Percentiles rank a stretch among this genome's conserved stretches.
These are phyloP conservation scores for Plagodis dolabraria DNA, from an alignment of 2,888 invertebrate species.

Conservation along the genomic window DNA sequence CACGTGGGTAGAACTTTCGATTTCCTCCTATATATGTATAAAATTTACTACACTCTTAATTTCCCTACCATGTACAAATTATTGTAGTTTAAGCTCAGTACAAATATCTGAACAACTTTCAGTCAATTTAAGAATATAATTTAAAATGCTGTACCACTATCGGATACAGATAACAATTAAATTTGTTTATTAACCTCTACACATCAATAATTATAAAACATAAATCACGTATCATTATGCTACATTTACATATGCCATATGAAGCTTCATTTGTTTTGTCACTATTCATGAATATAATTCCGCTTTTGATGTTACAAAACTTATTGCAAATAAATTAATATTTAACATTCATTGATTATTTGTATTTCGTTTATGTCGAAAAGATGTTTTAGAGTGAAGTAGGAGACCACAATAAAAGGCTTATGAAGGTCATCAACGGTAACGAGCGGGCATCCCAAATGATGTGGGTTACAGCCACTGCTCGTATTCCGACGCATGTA, in stretches of 20 bases:
- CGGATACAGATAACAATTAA: constrained; percentile 27
- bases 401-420: constrained; percentile 60
- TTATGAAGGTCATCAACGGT: constrained; percentile 64
- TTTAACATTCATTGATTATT: constrained; percentile 24
- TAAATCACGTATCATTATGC: constrained; percentile 33
- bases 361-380: constrained; percentile 39
- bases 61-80: constrained; percentile 28
- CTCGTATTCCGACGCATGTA: constrained; percentile 56
- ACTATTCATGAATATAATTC: constrained; percentile 30
- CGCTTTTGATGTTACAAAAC: constrained; percentile 25
- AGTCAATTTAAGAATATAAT: constrained; percentile 13
- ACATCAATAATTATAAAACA: constrained; percentile 22
- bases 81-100: constrained; percentile 3
- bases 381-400: constrained; percentile 47
- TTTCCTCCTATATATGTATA: constrained; percentile 49
- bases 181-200: constrained; percentile 30
- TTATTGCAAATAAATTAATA: neutral
- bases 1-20: constrained; percentile 65
- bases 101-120: constrained; percentile 9
- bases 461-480: constrained; percentile 58
- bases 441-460: constrained; percentile 63
- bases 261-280: constrained; percentile 34
- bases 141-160: constrained; percentile 43
- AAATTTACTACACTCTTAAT: constrained; percentile 24
- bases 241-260: constrained; percentile 29